Conservation (phyloP, 2,888 invertebrate species). For the Paralinhomoeus sp. region DNA sequence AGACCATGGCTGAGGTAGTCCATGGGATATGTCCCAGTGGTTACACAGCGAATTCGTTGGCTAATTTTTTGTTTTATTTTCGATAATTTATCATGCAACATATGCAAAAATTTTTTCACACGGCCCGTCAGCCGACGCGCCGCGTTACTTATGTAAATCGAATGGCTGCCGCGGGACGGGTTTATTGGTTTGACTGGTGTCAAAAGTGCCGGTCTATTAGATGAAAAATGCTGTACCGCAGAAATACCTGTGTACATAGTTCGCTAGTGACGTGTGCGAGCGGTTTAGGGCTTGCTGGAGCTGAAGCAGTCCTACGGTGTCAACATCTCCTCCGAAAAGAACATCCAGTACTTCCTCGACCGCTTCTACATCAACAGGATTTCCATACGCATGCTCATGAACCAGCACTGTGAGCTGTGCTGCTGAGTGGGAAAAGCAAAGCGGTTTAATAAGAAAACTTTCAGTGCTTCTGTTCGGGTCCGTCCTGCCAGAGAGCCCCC, state of each 20-base stretch:
- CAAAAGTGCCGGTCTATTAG: too few relatives aligned
- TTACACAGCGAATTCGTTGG: background rate
- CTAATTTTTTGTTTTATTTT: too few relatives aligned
- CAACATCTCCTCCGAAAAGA: conserved; percentile 45
- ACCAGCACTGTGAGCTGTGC: conserved; percentile 77
- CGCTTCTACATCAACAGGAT: conserved; percentile 96
- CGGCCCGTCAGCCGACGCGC: too few relatives aligned
- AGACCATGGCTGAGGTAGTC: conserved; percentile 62
- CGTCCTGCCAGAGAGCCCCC: conserved; percentile 28
- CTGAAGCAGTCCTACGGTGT: conserved; percentile 69
- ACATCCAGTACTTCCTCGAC: conserved; percentile 94
- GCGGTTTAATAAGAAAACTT: background rate
- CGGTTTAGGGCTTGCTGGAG: conserved; percentile 81
- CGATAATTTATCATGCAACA: too few relatives aligned
- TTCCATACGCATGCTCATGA: conserved; percentile 92
- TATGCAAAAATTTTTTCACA: too few relatives aligned
- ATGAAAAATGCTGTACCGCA: too few relatives aligned
- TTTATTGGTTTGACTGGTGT: too few relatives aligned
- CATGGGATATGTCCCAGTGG: background rate
- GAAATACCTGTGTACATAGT: too few relatives aligned
- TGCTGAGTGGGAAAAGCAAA: too few relatives aligned
- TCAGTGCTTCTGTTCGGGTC: conserved; percentile 31
- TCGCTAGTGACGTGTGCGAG: conserved; percentile 26
- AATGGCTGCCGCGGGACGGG: too few relatives aligned
- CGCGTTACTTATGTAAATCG: too few relatives aligned